phyloP scores from a whole-genome alignment of 2,113 vertebrate species.

The Mormoops blainvillei region DNA sequence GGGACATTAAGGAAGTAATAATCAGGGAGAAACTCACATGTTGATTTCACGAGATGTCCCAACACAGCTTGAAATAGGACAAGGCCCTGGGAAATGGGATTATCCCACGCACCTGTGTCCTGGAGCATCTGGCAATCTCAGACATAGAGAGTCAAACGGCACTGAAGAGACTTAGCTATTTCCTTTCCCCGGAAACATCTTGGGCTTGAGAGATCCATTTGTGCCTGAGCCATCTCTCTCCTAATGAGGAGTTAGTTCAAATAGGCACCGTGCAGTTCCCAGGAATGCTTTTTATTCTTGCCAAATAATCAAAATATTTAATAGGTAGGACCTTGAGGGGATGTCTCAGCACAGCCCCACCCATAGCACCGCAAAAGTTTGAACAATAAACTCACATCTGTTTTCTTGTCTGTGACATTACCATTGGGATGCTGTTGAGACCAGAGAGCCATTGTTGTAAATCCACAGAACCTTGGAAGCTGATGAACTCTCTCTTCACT shows the following conservation, averaged over 20 bases:
- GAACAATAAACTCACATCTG: constrained; percentile 64
- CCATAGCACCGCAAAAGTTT: neutral
- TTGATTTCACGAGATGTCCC: constrained; percentile 36
- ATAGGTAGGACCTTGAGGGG: neutral
- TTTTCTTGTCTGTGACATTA: constrained; percentile 41
- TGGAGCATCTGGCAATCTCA: constrained; percentile 55
- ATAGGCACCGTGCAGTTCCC: neutral
- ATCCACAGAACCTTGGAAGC: neutral
- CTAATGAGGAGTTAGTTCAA: neutral
- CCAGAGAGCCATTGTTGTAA: neutral
- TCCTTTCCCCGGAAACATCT: constrained; percentile 64
- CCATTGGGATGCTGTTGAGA: constrained; percentile 6
- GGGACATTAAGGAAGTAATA: neutral
- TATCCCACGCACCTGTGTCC: constrained; percentile 49
- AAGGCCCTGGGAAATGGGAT: constrained; percentile 22
- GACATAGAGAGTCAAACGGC: neutral
- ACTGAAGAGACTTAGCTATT: constrained; percentile 48
- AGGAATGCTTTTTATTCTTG: neutral
- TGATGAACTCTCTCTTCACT: neutral
- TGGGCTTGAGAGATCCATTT: neutral
- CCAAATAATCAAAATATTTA: constrained; percentile 4
- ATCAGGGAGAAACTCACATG: neutral
- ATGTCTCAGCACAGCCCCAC: neutral
- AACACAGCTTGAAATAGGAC: constrained; percentile 42
- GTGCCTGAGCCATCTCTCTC: constrained; percentile 10